Base-by-base conservation (phyloP, 1,140 invertebrate species). In the Rhynchophorus ferrugineus region DNA sequence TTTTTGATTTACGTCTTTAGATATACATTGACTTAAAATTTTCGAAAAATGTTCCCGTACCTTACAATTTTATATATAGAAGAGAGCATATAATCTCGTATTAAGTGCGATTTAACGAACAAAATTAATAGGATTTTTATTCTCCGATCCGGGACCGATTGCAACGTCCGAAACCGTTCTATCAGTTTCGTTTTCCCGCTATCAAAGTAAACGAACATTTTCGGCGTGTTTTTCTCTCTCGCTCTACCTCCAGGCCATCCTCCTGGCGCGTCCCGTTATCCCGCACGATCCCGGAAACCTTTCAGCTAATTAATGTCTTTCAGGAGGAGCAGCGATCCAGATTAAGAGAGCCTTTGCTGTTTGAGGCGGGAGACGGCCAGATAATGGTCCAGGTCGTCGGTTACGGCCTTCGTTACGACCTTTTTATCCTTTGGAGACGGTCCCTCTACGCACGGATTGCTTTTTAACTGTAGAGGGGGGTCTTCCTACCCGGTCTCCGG, bases 271-370 rank as follows among this genome's bases (percentile, higher is more conserved):
- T 43, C 49, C 49, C 33, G 20, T 43, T 5, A 42, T 18, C 34
- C 49, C 42, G 19, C 14, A 36, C n/a, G n/a, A n/a, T n/a, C n/a
- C n/a, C n/a, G n/a, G n/a, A 44, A 52, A 52, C 49, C 49, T 52
- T 52, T 52, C 49, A 52, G 42, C 49, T 52, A 52, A 52, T 52
- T 52, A 52, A 52, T 45, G 49, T 52, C 49, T 52, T 52, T 52
- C 38, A 52, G 42, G 49, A 38, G 42, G 36, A 52, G 33, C 49
- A 18, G 20, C 37, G 38, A 33, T 9, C 14, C 6, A 35, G 49
- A 52, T 52, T 45, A 52, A 42, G 22, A 43, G 44, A 24, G 39
- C 43, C 39, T 24, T 44, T 44, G 49, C 38, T 22, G 22, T 39
- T 42, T 37, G 35, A 13, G 11, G 35, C 13, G 13, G 35, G 35